A percentile compares a stretch with the other conserved stretches of the same genome.
Conservation (phyloP, 2,797 vertebrate genomes). For the Melanotaenia parkinsoni region DNA sequence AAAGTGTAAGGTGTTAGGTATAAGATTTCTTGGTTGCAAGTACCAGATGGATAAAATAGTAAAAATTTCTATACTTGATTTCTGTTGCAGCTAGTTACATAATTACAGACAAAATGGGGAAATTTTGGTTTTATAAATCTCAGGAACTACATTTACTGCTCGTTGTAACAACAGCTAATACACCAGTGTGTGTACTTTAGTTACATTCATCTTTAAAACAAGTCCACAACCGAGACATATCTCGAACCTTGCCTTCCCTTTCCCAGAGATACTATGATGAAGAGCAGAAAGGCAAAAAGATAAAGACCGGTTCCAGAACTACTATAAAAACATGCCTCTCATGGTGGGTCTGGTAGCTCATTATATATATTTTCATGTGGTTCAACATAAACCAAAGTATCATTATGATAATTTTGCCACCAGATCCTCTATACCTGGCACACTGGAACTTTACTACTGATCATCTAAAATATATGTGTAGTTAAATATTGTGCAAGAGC, state of each 20-base stretch:
- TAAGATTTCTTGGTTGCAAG: background rate
- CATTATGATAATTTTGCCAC: background rate
- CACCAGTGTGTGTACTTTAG: background rate
- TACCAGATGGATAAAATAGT: background rate
- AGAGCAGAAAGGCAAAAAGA: background rate
- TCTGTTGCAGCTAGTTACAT: background rate
- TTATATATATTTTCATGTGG: too few relatives aligned
- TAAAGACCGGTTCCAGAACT: background rate
- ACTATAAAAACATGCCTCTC: background rate
- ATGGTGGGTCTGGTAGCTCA: too few relatives aligned
- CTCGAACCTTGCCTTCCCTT: background rate
- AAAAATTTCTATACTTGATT: background rate
- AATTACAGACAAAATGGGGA: background rate
- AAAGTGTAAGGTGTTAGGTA: background rate
- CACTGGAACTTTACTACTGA: background rate
- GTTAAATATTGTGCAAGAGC: conserved; percentile 3
- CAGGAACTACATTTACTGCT: background rate
- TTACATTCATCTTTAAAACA: background rate
- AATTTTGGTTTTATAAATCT: background rate
- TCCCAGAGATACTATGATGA: background rate
- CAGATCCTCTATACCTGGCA: background rate
- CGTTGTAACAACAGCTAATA: background rate
- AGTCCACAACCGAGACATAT: background rate
- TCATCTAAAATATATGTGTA: background rate
- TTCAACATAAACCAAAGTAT: background rate